Evolutionary conservation across 1,140 invertebrate species (phyloP), one percentile per base, ranked within the genome.

Genomic region (Heliconius himera): DNA sequence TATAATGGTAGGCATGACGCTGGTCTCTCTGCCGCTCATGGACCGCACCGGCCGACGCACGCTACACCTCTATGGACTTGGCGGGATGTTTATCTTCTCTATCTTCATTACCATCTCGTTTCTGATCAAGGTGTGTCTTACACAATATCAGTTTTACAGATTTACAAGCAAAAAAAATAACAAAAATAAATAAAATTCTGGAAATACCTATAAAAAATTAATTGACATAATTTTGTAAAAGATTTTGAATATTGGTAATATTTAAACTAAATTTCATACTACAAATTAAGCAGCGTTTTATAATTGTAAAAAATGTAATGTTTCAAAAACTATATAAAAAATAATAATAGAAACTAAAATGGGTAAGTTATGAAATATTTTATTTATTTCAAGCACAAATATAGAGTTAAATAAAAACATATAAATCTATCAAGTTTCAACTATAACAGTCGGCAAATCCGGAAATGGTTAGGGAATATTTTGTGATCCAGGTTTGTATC

Each of bases 41-140:
- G 98, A 99, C 95, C 96, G 98, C 91, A 98, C 98, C 70, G 99
- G 99, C 73, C 95, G 99, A 74, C 95, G 99, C 82, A 99, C 98
- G 1, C 95, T 99, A n/a, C 98, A 99, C 89, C 96, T 99, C 18
- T 98, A 98, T 87, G 99, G 99, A 79, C 96, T 99, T 83, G 97
- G 98, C 85, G 98, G 98, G 89, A 99, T 99, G 98, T 99, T 99
- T 95, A 97, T 99, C 92, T 99, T 99, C 95, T 99, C 98, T 90
- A 98, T 99, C 91, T 98, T 99, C 95, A 98, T 99, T 94, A 99
- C 98, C 81, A 99, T 99, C 94, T 98, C 98, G 82, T 97, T 99
- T 92, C 96, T 99, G 86, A 98, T 99, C 94, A 98, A 98, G 97
- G 98, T 95, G 93, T 93, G 93, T 93, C 91, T 87, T 85, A 91